A percentile compares a stretch with the other conserved stretches of the same genome.
phyloP scores from a whole-genome alignment of 1,140 invertebrate genomes.

The Eriocheir sinensis region DNA sequence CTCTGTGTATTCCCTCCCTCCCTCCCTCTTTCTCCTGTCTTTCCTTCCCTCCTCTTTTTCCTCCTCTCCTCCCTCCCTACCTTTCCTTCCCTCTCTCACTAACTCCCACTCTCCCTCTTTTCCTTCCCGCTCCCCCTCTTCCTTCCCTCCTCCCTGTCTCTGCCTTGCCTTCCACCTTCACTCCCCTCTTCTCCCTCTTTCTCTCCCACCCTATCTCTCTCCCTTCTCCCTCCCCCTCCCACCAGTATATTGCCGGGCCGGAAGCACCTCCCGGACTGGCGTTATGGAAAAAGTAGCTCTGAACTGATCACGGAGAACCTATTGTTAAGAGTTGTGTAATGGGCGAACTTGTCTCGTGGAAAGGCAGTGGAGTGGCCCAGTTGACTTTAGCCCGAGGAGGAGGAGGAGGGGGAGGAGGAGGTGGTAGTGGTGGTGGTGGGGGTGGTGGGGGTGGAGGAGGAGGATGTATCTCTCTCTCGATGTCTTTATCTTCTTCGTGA shows the following conservation, averaged over 20 bases:
- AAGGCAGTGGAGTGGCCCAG: not conserved
- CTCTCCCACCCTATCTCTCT: not conserved
- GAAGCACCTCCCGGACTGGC: constrained; percentile 28
- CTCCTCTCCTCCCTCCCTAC: not conserved
- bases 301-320: constrained; percentile 61
- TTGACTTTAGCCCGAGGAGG: not conserved
- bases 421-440: not conserved
- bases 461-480: not conserved
- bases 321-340: constrained; percentile 69
- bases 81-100: no score
- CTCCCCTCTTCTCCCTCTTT: not conserved
- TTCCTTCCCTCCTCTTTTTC: no score
- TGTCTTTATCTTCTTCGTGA: constrained; percentile 12
- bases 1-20: not conserved
- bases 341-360: constrained; percentile 52
- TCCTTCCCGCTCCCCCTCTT: not conserved
- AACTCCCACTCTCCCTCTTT: no score
- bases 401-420: constrained; percentile 5
- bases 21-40: not conserved
- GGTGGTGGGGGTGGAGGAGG: not conserved
- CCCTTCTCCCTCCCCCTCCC: not conserved
- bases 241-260: not conserved
- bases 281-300: constrained; percentile 64
- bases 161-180: no score
- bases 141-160: not conserved